Base-by-base conservation (phyloP, 2,113 vertebrate genomes). In the Condylura cristata region DNA sequence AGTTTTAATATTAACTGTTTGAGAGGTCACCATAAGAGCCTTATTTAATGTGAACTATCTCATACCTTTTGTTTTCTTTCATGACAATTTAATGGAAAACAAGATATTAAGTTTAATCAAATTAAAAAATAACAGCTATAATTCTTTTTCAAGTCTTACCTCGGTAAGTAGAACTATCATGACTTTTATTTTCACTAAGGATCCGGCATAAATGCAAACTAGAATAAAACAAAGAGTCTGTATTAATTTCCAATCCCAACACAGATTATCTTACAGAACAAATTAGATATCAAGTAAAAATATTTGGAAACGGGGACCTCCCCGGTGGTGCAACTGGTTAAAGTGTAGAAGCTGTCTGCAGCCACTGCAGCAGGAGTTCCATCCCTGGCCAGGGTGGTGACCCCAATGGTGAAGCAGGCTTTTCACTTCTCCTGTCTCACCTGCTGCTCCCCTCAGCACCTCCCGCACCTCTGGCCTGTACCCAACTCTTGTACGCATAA, bases 191-290 rank as follows among this genome's bases (percentile, higher is more conserved):
- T 97, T 99, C 99, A 97, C 99, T 98, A 63, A 99, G 98, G 51
- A 98, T 96, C 93, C 99, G 99, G 98, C 99, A 99, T 83, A 99
- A 98, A 86, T 99, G 99, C 96, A 99, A 98, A 96, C 99, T 99
- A 97, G 78, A 97, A 98, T 26, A 92, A 97, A 97, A 95, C 4
- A 96, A 12, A 97, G 93, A 86, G 68, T 37, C 51, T 80, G 41
- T 74, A 96, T 97, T 70, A 90, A 96, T 89, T 95, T 95, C 39
- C 53, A 84, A 53, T 80, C 3, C 28, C 75, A 93, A 90, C 66
- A 91, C 1, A 30, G 20, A 26, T 66, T 32, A 89, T 81, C 51
- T 84, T 71, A 92, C 0, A 74, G 1, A 95, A 20, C 32, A 92
- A 94, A 80, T 86, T 95, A 32, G 46, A 32, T 53, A 89, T 53